A percentile compares a stretch with the other conserved stretches of the same genome.
Conservation (phyloP, 2,113 vertebrate species). For the Periophthalmus modestus region DNA sequence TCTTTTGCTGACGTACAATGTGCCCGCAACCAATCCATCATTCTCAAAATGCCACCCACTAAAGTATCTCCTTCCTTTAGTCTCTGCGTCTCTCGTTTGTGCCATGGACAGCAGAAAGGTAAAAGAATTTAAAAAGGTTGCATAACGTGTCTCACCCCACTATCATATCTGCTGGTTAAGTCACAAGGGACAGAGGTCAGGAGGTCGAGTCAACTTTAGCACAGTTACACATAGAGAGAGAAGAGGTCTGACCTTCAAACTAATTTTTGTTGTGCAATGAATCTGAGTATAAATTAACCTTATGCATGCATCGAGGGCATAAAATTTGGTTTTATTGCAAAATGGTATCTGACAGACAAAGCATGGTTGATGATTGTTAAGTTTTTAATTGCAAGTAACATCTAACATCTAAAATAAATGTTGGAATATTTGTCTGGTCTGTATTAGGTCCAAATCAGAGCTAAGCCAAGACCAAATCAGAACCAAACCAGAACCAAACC, state of each 20-base stretch:
- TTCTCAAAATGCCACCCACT: slow-evolving; percentile 19
- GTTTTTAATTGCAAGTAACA: too few species aligned
- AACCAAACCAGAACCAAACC: neutral
- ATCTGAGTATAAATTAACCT: neutral
- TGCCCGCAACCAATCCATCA: slow-evolving; percentile 49
- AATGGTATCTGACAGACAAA: too few species aligned
- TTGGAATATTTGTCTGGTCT: too few species aligned
- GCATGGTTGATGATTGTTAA: neutral
- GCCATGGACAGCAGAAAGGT: slow-evolving; percentile 14
- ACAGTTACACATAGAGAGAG: slow-evolving; percentile 33
- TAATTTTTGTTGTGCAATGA: neutral
- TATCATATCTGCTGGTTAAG: slow-evolving; percentile 35
- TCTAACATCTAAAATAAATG: too few species aligned
- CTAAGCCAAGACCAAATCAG: slow-evolving; percentile 3
- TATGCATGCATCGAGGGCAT: neutral
- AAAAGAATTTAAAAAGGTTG: slow-evolving; percentile 21
- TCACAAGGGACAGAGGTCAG: slow-evolving; percentile 49
- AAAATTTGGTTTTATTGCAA: too few species aligned
- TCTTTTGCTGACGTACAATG: slow-evolving; percentile 45
- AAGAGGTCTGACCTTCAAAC: slow-evolving; percentile 11
- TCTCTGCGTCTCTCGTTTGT: slow-evolving; percentile 33
- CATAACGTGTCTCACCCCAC: slow-evolving; percentile 32
- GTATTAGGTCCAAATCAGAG: too few species aligned
- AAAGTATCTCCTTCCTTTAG: neutral
- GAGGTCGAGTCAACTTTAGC: slow-evolving; percentile 58